phyloP scores from a whole-genome alignment of 2,113 vertebrate species.

The Lasiurus borealis region DNA sequence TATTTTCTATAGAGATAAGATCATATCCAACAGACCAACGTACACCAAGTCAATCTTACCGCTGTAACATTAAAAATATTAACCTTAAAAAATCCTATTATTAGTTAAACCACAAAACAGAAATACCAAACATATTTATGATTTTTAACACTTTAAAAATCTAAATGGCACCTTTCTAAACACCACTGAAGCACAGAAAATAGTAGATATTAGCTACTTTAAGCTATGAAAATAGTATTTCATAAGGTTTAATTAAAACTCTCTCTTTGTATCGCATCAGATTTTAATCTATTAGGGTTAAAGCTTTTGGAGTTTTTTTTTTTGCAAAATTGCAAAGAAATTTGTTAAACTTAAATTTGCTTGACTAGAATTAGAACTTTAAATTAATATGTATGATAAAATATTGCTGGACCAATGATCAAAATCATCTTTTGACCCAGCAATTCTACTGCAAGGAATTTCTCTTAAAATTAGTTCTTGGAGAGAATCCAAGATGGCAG shows the following conservation, averaged over 20 bases:
- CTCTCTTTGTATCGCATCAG: neutral
- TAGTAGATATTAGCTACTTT: neutral
- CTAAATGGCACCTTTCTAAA: neutral
- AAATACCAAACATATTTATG: neutral
- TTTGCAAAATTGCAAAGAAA: constrained; percentile 52
- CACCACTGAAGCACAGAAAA: constrained; percentile 13
- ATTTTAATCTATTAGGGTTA: constrained; percentile 41
- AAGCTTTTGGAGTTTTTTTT: neutral
- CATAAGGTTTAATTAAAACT: constrained; percentile 56
- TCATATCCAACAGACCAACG: neutral
- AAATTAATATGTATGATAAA: neutral
- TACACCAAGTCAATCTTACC: neutral
- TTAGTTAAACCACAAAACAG: constrained; percentile 23
- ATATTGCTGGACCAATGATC: constrained; percentile 3
- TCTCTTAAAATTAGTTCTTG: neutral
- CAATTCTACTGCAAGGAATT: constrained; percentile 23
- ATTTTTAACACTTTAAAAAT: constrained; percentile 14
- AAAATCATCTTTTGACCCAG: constrained; percentile 49
- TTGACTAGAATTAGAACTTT: constrained; percentile 25
- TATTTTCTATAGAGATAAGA: neutral
- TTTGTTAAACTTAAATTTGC: neutral
- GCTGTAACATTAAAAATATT: neutral
- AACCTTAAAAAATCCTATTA: neutral
- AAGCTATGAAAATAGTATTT: constrained; percentile 45
- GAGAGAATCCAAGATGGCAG: too few relatives aligned